These are phyloP conservation scores for Hippasteria phrygiana DNA, from an alignment of 53 echinoderm and acorn worm species.

Conservation along the genomic window DNA sequence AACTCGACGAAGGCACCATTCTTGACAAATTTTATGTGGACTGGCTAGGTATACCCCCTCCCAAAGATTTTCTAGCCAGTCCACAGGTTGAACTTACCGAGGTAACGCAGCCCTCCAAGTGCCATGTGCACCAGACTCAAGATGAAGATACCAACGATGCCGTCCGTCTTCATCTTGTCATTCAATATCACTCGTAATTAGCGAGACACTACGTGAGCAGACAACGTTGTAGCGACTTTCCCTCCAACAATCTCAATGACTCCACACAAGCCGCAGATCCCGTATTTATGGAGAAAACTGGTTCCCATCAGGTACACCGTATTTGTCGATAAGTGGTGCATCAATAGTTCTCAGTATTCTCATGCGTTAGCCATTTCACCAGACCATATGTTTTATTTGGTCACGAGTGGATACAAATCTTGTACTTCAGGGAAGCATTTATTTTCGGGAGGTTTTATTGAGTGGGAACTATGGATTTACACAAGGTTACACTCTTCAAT, in stretches of 20 bases:
- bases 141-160: conserved; percentile 2
- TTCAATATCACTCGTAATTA: background rate
- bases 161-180: conserved; percentile 14
- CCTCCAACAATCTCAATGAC: background rate
- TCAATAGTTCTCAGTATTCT: background rate
- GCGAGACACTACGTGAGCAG: background rate
- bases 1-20: no score
- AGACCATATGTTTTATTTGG: background rate
- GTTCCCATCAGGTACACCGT: background rate
- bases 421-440: background rate
- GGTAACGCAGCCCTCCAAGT: conserved; percentile 36
- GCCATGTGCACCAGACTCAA: conserved; percentile 24
- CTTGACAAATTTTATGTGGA: no score
- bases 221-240: background rate
- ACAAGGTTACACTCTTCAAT: no score
- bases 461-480: no score
- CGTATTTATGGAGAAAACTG: background rate
- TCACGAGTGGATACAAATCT: background rate
- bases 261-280: background rate
- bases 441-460: no score
- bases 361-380: background rate
- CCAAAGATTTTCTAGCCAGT: no score
- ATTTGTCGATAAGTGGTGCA: background rate
- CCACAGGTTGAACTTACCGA: background rate
- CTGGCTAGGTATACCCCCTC: no score